Conservation (phyloP, 1,140 invertebrate species). For the Zaprionus ornatus region DNA sequence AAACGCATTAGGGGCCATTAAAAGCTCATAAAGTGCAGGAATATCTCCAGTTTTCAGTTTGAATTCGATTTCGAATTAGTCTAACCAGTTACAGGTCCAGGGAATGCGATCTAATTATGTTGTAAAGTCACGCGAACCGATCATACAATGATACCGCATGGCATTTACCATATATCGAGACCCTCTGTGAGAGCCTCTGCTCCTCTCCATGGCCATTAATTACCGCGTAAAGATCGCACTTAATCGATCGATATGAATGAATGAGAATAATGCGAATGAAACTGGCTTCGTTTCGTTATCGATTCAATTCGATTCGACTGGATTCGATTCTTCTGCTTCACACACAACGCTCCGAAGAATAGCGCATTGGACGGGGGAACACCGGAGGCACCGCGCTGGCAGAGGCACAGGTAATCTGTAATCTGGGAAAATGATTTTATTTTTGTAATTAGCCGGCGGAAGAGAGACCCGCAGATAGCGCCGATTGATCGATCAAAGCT, state of each 20-base stretch:
- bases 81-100: background rate
- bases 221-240: slow-evolving; percentile 32
- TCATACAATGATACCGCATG: background rate
- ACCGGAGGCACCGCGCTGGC: slow-evolving; percentile 7
- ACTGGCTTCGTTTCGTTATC: slow-evolving; percentile 11
- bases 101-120: slow-evolving; percentile 60
- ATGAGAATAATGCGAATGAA: slow-evolving; percentile 24
- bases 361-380: background rate
- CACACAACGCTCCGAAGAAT: background rate
- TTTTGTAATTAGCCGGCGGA: slow-evolving; percentile 41
- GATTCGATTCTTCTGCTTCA: background rate
- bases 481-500: slow-evolving; percentile 80
- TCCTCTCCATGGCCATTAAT: slow-evolving; percentile 2
- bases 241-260: slow-evolving; percentile 44
- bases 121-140: slow-evolving; percentile 61
- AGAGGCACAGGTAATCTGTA: slow-evolving; percentile 1
- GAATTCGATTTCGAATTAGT: slow-evolving; percentile 14
- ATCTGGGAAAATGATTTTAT: slow-evolving; percentile 41
- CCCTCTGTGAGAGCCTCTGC: background rate
- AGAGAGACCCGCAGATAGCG: slow-evolving; percentile 50
- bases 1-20: slow-evolving; percentile 72
- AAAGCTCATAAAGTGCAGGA: slow-evolving; percentile 59
- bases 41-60: background rate
- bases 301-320: background rate
- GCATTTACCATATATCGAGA: no score